phyloP scores from a whole-genome alignment of 2,113 vertebrate genomes.

The Maccullochella peelii region DNA sequence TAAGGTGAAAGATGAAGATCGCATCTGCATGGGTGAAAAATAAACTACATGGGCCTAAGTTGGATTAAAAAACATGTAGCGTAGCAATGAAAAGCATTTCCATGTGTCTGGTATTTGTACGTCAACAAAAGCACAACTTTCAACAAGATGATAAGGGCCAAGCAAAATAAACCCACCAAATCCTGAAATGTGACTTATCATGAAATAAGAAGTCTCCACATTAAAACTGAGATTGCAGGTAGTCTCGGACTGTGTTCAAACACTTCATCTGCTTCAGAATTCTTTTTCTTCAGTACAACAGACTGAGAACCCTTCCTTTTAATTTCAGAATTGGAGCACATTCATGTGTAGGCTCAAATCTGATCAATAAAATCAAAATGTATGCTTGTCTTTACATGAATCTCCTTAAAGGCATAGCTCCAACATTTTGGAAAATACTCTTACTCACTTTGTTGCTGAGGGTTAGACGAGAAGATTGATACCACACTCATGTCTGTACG shows the following conservation, averaged over 20 bases:
- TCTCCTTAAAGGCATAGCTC: too few relatives aligned
- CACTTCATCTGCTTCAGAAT: background rate
- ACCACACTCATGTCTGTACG: too few relatives aligned
- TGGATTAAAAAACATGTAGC: background rate
- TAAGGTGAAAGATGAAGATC: background rate
- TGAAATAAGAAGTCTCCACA: background rate
- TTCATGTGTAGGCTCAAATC: background rate
- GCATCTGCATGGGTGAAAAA: background rate
- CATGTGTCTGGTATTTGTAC: background rate
- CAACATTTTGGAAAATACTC: too few relatives aligned
- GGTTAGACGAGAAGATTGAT: too few relatives aligned
- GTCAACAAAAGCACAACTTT: background rate
- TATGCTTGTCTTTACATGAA: background rate
- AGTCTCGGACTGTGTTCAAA: background rate
- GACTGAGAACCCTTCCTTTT: background rate
- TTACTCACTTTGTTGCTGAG: too few relatives aligned
- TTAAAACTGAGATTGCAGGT: background rate
- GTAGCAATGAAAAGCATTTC: background rate
- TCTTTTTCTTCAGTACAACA: background rate
- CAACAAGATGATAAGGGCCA: background rate
- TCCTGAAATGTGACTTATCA: background rate
- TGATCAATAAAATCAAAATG: background rate
- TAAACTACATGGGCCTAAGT: background rate
- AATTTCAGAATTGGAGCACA: background rate
- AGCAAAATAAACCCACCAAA: background rate